phyloP scores from a whole-genome alignment of 2,797 vertebrate genomes.

The Rhinatrema bivittatum region DNA sequence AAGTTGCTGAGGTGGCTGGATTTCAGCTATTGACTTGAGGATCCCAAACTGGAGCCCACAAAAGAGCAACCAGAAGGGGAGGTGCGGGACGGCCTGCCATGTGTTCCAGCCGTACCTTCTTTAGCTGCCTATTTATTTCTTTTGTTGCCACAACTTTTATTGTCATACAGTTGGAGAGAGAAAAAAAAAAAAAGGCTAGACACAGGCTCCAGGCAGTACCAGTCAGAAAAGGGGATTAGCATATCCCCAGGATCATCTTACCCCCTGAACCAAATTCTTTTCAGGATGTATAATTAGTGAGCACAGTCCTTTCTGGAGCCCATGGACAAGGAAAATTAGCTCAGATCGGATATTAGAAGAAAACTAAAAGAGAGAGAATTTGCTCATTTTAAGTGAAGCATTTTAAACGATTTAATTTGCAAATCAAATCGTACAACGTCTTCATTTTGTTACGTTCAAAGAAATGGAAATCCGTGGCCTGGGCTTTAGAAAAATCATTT shows the following conservation, averaged over 20 bases:
- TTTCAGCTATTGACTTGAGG: slow-evolving; percentile 70
- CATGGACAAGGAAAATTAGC: slow-evolving; percentile 44
- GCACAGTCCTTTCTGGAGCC: slow-evolving; percentile 43
- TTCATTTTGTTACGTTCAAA: too few species aligned
- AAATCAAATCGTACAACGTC: too few species aligned
- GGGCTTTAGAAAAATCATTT: too few species aligned
- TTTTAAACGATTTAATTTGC: too few species aligned
- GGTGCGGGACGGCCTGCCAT: slow-evolving; percentile 57
- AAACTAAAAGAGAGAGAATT: slow-evolving; percentile 40
- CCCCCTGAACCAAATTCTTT: slow-evolving; percentile 80
- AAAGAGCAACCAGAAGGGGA: slow-evolving; percentile 87
- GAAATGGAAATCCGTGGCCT: too few species aligned
- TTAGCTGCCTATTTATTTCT: slow-evolving; percentile 71
- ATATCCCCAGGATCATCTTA: slow-evolving; percentile 98
- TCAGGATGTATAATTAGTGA: slow-evolving; percentile 70
- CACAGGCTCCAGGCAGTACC: slow-evolving; percentile 74
- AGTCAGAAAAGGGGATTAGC: slow-evolving; percentile 87
- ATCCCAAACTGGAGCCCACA: slow-evolving; percentile 67
- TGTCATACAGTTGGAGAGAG: slow-evolving; percentile 63
- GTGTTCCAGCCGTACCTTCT: slow-evolving; percentile 73
- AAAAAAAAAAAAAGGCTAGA: slow-evolving; percentile 58
- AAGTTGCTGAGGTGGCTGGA: slow-evolving; percentile 68
- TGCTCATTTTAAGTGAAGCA: background rate
- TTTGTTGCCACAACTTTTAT: slow-evolving; percentile 97
- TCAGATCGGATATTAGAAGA: slow-evolving; percentile 39